Conservation (phyloP, 2,888 invertebrate genomes). For the Anticlea derivata region DNA sequence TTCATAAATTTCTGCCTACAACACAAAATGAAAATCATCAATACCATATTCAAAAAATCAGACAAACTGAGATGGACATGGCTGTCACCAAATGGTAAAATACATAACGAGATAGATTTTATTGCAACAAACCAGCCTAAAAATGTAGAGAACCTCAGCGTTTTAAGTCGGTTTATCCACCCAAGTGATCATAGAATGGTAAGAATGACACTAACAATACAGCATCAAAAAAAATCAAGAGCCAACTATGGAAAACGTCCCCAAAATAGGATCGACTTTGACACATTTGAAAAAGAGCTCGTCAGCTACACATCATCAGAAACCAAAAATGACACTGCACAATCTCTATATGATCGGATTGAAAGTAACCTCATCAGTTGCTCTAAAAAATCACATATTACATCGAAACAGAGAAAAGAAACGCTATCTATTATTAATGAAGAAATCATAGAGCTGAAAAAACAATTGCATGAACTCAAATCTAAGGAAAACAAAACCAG, state of each 20-base stretch:
- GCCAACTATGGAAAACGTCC: background rate
- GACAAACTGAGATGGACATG: slow-evolving; percentile 18
- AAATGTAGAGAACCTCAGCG: background rate
- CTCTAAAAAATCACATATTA: background rate
- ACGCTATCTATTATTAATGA: background rate
- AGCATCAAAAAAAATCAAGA: background rate
- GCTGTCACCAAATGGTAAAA: slow-evolving; percentile 1
- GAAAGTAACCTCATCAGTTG: background rate
- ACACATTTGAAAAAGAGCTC: background rate
- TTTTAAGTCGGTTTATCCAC: background rate
- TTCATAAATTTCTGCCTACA: slow-evolving; percentile 13
- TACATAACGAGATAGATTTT: slow-evolving; percentile 6
- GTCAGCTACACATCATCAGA: background rate
- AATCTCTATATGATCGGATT: background rate
- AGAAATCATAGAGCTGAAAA: background rate
- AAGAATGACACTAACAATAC: background rate
- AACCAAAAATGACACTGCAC: background rate
- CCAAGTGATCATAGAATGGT: slow-evolving; percentile 7
- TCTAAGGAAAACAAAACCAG: background rate
- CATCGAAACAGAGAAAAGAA: background rate
- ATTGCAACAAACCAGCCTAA: slow-evolving; percentile 3
- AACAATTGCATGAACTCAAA: background rate
- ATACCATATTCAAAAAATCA: slow-evolving; percentile 8
- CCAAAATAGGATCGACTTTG: background rate
- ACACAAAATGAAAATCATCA: slow-evolving; percentile 19